These are phyloP conservation scores for Aphelenchoides fujianensis DNA, from an alignment of 1,140 invertebrate genomes.

Conservation along the genomic window DNA sequence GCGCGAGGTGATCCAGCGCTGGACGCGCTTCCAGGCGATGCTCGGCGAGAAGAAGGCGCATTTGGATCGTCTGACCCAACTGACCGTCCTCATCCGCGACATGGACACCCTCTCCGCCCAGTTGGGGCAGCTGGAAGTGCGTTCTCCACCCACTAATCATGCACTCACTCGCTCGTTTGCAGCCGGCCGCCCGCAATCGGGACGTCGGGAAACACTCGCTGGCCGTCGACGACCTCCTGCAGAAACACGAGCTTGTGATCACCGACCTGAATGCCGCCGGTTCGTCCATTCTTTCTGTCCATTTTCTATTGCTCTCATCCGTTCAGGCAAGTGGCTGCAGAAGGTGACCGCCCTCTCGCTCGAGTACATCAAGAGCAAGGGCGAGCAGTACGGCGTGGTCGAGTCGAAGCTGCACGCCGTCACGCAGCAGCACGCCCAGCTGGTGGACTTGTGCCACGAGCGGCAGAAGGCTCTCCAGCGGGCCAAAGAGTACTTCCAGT, in stretches of 20 bases:
- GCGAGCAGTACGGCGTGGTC: conserved; percentile 66
- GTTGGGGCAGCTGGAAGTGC: conserved; percentile 75
- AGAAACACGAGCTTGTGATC: conserved; percentile 86
- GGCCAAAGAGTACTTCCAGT: conserved; percentile 87
- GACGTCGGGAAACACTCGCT: conserved; percentile 86
- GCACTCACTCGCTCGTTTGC: conserved; percentile 17
- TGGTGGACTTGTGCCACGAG: conserved; percentile 73
- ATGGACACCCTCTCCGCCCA: conserved; percentile 78
- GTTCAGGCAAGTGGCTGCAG: conserved; percentile 69
- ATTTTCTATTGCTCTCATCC: conserved; percentile 55
- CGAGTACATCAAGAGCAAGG: conserved; percentile 59
- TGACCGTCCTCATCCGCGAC: conserved; percentile 57
- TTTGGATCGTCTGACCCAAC: conserved; percentile 67
- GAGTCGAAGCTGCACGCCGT: conserved; percentile 50
- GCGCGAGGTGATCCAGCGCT: conserved; percentile 79
- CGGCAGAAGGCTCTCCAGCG: conserved; percentile 80
- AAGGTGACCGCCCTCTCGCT: conserved; percentile 67
- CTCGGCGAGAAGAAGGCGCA: conserved; percentile 80
- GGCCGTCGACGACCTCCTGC: conserved; percentile 85
- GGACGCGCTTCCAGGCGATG: conserved; percentile 78
- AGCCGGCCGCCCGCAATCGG: conserved; percentile 77
- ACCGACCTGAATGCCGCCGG: conserved; percentile 70
- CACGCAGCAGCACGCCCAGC: conserved; percentile 56
- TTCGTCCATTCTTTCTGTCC: conserved; percentile 54
- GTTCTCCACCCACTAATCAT: not conserved